These are phyloP conservation scores for Drosophila kambysellisi DNA, from an alignment of 2,888 invertebrate species.

Conservation along the genomic window DNA sequence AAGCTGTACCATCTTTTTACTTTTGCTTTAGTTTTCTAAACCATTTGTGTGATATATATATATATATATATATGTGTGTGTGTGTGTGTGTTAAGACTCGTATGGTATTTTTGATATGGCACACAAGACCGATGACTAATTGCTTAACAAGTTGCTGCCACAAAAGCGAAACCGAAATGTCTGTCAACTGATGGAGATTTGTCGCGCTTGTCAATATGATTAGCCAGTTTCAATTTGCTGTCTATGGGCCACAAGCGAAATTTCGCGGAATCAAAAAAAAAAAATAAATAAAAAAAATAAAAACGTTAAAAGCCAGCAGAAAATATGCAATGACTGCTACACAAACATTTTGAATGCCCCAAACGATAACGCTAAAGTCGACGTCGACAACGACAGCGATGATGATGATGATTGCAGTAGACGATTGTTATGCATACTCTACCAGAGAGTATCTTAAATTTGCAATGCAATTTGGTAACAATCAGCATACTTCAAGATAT, in stretches of 20 bases:
- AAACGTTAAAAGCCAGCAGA: constrained; percentile 3
- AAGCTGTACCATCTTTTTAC: background rate
- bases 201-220: constrained; percentile 67
- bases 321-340: constrained; percentile 44
- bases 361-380: constrained; percentile 36
- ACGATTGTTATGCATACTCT: constrained; percentile 30
- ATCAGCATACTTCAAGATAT: background rate
- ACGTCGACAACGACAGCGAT: constrained; percentile 29
- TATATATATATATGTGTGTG: background rate
- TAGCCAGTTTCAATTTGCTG: constrained; percentile 38
- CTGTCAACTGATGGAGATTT: constrained; percentile 55
- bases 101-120: background rate
- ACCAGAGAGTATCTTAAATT: background rate
- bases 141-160: constrained; percentile 48
- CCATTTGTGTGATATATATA: background rate
- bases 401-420: constrained; percentile 42
- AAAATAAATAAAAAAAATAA: background rate
- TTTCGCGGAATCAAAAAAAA: constrained; percentile 47
- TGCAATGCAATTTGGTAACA: background rate
- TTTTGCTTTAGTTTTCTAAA: background rate
- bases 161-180: constrained; percentile 39
- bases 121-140: constrained; percentile 50
- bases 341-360: constrained; percentile 57
- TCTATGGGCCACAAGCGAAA: constrained; percentile 22
- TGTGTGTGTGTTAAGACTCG: background rate